Evolutionary conservation across 2,888 invertebrate genomes (phyloP), one percentile per base, ranked within the genome.

Genomic region (Eledone cirrhosa): DNA sequence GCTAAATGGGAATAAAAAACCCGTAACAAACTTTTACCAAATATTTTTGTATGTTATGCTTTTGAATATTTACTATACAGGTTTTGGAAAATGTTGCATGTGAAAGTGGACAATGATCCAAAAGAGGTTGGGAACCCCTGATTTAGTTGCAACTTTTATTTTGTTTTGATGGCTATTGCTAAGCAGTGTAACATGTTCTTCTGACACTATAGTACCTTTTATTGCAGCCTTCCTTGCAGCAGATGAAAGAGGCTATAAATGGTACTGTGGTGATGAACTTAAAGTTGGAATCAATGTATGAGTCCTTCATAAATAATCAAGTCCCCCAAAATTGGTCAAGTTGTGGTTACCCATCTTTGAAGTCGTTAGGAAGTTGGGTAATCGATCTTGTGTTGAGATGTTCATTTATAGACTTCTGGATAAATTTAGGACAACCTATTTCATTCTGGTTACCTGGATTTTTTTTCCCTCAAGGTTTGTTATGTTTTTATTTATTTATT

Each of bases 221-320:
- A 69, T 31, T 63, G 53, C 29, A 91, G 89, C 91, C 91, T 13
- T 95, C 96, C 0, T 92, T 97, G 83, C 92, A 92, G 59, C 94
- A 95, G 86, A 91, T 97, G 69, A 94, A 95, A 88, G 95, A 95
- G 89, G 97, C 97, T 16, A 96, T 97, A 72, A 96, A 95, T 92
- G 97, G 97, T 65, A 91, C 96, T 80, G 95, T 97, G 16, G 95
- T 97, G 0, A 97, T 97, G 97, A 96, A 96, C 0, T 96, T 96
- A 84, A 94, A 94, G 72, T 92, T 96, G 82, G 97, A 97, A 90
- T 94, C 81, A 86, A 94, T 97, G 14, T 96, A 95, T 88, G 93
- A 92, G 65, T 93, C 96, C 0, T 94, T 97, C 86, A 91, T 95
- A 2, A 95, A 94, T 88, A 97, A 96, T 90, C 93, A 93, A 92